These are phyloP conservation scores for Lerista edwardsae DNA, from an alignment of 2,797 vertebrate species.

Conservation along the genomic window DNA sequence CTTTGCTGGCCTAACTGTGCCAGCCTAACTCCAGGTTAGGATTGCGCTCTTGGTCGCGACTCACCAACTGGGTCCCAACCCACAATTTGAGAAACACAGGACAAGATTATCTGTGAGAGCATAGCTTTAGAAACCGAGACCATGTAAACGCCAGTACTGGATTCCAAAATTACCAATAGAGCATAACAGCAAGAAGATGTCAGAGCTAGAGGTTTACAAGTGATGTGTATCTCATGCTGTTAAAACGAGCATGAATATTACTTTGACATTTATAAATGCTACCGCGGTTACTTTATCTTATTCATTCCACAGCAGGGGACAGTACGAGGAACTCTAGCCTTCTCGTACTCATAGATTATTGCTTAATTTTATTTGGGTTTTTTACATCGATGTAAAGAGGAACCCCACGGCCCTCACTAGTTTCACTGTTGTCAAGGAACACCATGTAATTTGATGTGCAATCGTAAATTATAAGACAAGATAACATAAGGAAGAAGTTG, in stretches of 20 bases:
- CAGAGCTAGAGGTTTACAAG: slow-evolving; percentile 43
- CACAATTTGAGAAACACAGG: no score
- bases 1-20: no score
- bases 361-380: slow-evolving; percentile 57
- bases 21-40: no score
- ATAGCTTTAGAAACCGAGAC: slow-evolving; percentile 40
- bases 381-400: slow-evolving; percentile 23
- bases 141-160: slow-evolving; percentile 47
- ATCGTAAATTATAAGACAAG: slow-evolving; percentile 28
- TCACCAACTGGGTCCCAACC: no score
- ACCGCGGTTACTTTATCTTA: slow-evolving; percentile 58
- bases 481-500: slow-evolving; percentile 23
- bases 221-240: not conserved
- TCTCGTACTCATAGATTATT: slow-evolving; percentile 44
- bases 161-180: slow-evolving; percentile 26
- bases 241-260: slow-evolving; percentile 50
- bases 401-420: slow-evolving; percentile 4
- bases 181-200: slow-evolving; percentile 45
- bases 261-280: slow-evolving; percentile 63
- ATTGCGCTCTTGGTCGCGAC: no score
- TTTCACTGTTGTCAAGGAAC: slow-evolving; percentile 26
- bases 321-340: slow-evolving; percentile 50
- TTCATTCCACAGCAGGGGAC: slow-evolving; percentile 44
- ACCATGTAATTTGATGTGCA: not conserved
- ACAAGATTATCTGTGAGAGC: not conserved